A percentile compares a stretch with the other conserved stretches of the same genome.
These are phyloP conservation scores for Syngnathoides biaculeatus DNA, from an alignment of 2,113 vertebrate genomes.

Conservation along the genomic window DNA sequence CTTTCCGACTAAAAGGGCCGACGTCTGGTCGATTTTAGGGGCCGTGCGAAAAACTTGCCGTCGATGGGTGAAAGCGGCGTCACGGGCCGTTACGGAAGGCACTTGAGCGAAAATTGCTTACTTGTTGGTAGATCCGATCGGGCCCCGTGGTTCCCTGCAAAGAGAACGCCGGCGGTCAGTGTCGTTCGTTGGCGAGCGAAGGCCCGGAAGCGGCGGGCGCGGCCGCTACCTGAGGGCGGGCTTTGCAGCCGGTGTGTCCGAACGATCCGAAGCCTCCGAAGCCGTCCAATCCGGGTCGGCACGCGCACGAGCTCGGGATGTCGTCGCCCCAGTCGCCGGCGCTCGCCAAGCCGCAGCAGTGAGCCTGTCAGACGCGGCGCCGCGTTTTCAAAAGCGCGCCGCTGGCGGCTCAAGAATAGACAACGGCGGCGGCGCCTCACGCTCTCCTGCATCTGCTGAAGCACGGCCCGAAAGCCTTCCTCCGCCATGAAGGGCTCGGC, in stretches of 20 bases:
- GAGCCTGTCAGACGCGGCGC: background rate
- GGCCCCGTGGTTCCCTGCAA: constrained; percentile 44
- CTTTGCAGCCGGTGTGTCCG: background rate
- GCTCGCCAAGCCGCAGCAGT: constrained; percentile 44
- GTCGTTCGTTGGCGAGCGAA: too few species aligned
- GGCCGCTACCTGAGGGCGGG: constrained; percentile 32
- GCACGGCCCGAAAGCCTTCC: accelerated
- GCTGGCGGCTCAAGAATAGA: too few species aligned
- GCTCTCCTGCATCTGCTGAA: accelerated
- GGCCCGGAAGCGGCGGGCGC: background rate
- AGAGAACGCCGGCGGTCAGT: background rate
- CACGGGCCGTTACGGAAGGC: background rate
- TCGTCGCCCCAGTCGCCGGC: constrained; percentile 14
- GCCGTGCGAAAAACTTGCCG: too few species aligned
- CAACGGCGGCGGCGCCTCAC: constrained; percentile 24
- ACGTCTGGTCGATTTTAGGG: too few species aligned
- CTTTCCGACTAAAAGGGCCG: too few species aligned
- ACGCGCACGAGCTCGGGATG: constrained; percentile 5
- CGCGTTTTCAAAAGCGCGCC: too few species aligned
- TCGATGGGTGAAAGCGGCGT: too few species aligned
- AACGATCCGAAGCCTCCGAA: accelerated
- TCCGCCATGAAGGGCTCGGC: background rate
- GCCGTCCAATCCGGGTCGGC: background rate
- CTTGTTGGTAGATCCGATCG: constrained; percentile 5
- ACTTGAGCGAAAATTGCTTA: constrained; percentile 6